A percentile compares a stretch with the other conserved stretches of the same genome.
Evolutionary conservation across 2,113 vertebrate genomes (phyloP).

Genomic region (Archocentrus centrarchus): DNA sequence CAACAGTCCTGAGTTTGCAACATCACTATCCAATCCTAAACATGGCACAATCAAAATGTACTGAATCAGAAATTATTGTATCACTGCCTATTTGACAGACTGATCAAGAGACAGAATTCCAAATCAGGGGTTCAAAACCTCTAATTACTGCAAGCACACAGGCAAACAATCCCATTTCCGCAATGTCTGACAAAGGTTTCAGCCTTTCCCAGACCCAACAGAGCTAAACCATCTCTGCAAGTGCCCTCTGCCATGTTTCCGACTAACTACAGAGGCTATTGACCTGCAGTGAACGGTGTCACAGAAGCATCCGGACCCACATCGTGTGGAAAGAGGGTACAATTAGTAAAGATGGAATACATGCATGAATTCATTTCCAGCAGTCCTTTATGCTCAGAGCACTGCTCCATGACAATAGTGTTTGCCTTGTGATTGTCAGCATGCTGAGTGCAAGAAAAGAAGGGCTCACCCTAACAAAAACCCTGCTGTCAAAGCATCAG

Average conservation of each 20-base stretch:
- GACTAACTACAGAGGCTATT: conserved; percentile 61
- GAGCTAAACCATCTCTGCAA: conserved; percentile 29
- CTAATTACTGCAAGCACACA: not conserved
- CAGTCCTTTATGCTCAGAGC: not conserved
- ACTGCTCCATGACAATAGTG: conserved; percentile 20
- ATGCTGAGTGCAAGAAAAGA: conserved; percentile 13
- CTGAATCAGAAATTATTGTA: not conserved
- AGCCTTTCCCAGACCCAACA: not conserved
- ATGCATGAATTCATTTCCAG: conserved; percentile 8
- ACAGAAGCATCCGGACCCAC: conserved; percentile 34
- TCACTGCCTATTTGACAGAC: not conserved
- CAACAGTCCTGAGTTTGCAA: not conserved
- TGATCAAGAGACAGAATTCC: not conserved
- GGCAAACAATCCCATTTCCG: not conserved
- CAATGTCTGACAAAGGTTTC: not conserved
- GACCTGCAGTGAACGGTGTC: conserved; percentile 56
- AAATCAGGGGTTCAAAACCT: not conserved
- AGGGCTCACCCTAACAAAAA: conserved; percentile 37
- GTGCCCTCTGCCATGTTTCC: conserved; percentile 52
- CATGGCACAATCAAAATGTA: not conserved
- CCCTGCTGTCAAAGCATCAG: conserved; percentile 42
- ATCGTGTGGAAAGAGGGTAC: conserved; percentile 6
- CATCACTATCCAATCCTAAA: not conserved
- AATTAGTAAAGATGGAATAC: conserved; percentile 39
- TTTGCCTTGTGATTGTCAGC: conserved; percentile 33